These are phyloP conservation scores for Borostomias antarcticus DNA, from an alignment of 2,797 vertebrate genomes.

Conservation along the genomic window DNA sequence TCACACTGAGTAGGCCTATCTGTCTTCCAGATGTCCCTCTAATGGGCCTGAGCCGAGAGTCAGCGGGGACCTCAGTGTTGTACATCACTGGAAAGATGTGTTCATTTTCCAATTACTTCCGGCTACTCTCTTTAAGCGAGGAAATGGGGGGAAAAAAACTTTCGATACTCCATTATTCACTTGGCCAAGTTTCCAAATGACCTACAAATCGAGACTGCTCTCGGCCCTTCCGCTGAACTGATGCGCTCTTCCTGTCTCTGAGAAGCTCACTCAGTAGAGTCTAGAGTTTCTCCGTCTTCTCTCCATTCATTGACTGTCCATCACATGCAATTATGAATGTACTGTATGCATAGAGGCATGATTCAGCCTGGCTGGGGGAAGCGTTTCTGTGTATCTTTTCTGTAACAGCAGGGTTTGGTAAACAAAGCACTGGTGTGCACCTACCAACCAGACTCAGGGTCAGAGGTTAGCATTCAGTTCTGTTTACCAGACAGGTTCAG, in stretches of 20 bases:
- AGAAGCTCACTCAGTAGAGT: neutral
- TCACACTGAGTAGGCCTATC: constrained; percentile 20
- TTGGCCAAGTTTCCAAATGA: constrained; percentile 1
- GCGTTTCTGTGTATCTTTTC: neutral
- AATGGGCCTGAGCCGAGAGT: constrained; percentile 50
- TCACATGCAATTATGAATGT: too few species aligned
- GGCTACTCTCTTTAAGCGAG: constrained; percentile 42
- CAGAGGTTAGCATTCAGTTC: constrained; percentile 59
- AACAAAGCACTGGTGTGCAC: constrained; percentile 39
- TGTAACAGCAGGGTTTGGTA: constrained; percentile 20
- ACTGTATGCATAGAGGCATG: neutral
- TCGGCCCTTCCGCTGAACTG: constrained; percentile 7
- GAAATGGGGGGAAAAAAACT: constrained; percentile 33
- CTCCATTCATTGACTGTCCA: neutral
- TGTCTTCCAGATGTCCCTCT: constrained; percentile 65
- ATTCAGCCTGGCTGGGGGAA: neutral
- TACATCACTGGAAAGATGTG: constrained; percentile 29
- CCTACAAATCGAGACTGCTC: constrained; percentile 29
- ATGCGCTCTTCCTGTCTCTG: neutral
- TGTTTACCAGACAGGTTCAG: constrained; percentile 51
- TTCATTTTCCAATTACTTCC: constrained; percentile 57
- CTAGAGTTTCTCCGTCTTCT: constrained; percentile 15
- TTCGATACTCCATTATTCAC: constrained; percentile 21
- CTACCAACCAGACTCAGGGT: constrained; percentile 39
- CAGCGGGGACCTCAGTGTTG: constrained; percentile 43